phyloP scores from a whole-genome alignment of 1,140 invertebrate species.

The Halotydeus destructor region DNA sequence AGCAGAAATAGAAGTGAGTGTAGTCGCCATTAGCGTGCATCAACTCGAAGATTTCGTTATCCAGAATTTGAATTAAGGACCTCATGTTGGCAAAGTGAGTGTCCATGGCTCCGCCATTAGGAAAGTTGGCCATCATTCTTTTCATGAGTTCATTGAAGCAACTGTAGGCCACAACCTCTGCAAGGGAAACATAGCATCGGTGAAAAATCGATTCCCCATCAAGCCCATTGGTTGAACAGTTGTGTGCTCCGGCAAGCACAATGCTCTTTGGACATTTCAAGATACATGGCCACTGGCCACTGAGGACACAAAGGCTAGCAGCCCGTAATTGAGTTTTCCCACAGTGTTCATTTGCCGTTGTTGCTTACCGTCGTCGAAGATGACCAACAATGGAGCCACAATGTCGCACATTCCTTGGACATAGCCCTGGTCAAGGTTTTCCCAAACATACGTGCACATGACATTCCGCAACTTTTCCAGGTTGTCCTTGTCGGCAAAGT shows the following conservation, averaged over 20 bases:
- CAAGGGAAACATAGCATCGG: slow-evolving; percentile 10
- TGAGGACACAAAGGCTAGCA: too few species aligned
- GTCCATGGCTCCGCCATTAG: slow-evolving; percentile 79
- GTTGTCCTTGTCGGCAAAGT: slow-evolving; percentile 60
- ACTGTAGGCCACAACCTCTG: slow-evolving; percentile 68
- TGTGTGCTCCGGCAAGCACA: too few species aligned
- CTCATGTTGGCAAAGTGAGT: slow-evolving; percentile 86
- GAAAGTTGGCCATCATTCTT: slow-evolving; percentile 74
- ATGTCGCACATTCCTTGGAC: slow-evolving; percentile 90
- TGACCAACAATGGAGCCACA: slow-evolving; percentile 70
- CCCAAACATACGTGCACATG: slow-evolving; percentile 94
- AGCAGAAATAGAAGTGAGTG: slow-evolving; percentile 92
- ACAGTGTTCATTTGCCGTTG: not conserved
- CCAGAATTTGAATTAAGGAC: slow-evolving; percentile 50
- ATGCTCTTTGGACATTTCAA: too few species aligned
- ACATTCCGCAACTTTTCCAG: slow-evolving; percentile 81
- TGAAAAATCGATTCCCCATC: not conserved
- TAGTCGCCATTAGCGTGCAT: slow-evolving; percentile 88
- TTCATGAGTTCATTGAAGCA: slow-evolving; percentile 78
- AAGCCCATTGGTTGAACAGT: too few species aligned
- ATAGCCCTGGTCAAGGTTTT: slow-evolving; percentile 70
- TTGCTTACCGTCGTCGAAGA: slow-evolving; percentile 60
- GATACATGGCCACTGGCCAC: too few species aligned
- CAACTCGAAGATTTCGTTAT: slow-evolving; percentile 75
- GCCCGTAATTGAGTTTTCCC: not conserved